phyloP scores from a whole-genome alignment of 2,797 vertebrate species.

The Karalla daura region DNA sequence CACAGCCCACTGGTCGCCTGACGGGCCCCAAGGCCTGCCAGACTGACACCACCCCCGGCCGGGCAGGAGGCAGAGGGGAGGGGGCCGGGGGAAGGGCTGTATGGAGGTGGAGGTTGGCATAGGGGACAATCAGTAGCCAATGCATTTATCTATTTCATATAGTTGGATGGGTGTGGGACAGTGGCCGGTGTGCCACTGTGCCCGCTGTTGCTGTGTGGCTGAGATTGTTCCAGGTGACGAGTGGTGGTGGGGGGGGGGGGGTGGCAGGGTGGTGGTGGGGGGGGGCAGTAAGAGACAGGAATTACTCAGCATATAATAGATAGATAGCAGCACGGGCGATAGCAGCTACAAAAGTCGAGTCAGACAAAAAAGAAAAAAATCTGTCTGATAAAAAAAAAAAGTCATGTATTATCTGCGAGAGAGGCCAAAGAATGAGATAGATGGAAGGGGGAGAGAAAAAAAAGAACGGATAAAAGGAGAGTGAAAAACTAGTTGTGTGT shows the following conservation, averaged over 20 bases:
- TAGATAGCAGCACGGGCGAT: conserved; percentile 29
- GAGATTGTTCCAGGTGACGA: conserved; percentile 41
- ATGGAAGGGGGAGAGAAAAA: conserved; percentile 11
- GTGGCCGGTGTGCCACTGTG: conserved; percentile 2
- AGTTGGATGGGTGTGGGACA: conserved; percentile 1
- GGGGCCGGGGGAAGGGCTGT: conserved; percentile 57
- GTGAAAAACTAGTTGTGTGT: conserved; percentile 69
- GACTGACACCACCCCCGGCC: conserved; percentile 81
- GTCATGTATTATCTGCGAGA: conserved; percentile 40
- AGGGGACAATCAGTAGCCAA: conserved; percentile 71
- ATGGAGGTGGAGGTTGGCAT: conserved; percentile 71
- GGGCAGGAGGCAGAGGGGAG: conserved; percentile 73
- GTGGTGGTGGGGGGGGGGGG: neutral
- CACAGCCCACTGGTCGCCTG: conserved; percentile 85
- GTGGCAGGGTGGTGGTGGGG: neutral
- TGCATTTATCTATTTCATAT: conserved; percentile 74
- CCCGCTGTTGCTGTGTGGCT: conserved; percentile 7
- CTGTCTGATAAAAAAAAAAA: conserved; percentile 43
- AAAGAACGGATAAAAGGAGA: conserved; percentile 46
- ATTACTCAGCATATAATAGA: conserved; percentile 58
- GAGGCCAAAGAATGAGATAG: conserved; percentile 46
- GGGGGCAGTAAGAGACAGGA: conserved; percentile 17
- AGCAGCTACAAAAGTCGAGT: conserved; percentile 26
- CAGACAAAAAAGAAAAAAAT: conserved; percentile 16
- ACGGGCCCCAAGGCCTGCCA: conserved; percentile 83